Conservation (phyloP, 1,140 invertebrate species). For the Himalopsyche phryganea region DNA sequence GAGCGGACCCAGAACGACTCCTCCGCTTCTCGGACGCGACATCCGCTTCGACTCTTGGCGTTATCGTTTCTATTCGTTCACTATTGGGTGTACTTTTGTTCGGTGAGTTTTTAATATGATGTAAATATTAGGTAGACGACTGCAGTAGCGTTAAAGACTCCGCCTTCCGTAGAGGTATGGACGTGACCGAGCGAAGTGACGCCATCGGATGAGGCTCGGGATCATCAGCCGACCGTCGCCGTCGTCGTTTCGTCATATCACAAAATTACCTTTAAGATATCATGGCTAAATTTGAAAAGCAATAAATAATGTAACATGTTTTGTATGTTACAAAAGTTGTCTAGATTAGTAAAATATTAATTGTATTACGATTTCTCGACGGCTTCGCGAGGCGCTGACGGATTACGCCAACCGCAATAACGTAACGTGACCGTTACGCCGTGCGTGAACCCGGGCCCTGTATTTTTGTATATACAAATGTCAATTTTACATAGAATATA, state of each 20-base stretch:
- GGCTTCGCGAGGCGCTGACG: neutral
- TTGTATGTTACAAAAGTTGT: too few species aligned
- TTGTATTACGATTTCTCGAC: too few species aligned
- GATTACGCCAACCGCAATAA: neutral
- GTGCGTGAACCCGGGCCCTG: slow-evolving; percentile 19
- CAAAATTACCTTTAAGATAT: slow-evolving; percentile 3
- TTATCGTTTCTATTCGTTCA: neutral
- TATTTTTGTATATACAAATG: slow-evolving; percentile 34
- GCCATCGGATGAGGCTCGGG: slow-evolving; percentile 24
- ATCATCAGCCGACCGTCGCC: neutral
- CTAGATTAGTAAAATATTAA: too few species aligned
- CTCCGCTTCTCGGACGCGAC: slow-evolving; percentile 28
- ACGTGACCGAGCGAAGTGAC: slow-evolving; percentile 22
- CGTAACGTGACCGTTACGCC: too few species aligned
- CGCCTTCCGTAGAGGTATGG: slow-evolving; percentile 33
- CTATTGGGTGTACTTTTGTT: slow-evolving; percentile 24
- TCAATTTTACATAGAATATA: slow-evolving; percentile 34
- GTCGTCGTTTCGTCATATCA: neutral
- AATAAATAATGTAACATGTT: too few species aligned
- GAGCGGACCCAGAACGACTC: slow-evolving; percentile 22
- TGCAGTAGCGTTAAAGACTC: slow-evolving; percentile 30
- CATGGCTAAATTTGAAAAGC: too few species aligned
- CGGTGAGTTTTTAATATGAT: slow-evolving; percentile 28
- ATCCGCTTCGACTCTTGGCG: neutral
- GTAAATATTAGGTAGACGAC: slow-evolving; percentile 33